A percentile compares a stretch with the other conserved stretches of the same genome.
Evolutionary conservation across 1,140 invertebrate genomes (phyloP).

Genomic region (Drosophila leontia): DNA sequence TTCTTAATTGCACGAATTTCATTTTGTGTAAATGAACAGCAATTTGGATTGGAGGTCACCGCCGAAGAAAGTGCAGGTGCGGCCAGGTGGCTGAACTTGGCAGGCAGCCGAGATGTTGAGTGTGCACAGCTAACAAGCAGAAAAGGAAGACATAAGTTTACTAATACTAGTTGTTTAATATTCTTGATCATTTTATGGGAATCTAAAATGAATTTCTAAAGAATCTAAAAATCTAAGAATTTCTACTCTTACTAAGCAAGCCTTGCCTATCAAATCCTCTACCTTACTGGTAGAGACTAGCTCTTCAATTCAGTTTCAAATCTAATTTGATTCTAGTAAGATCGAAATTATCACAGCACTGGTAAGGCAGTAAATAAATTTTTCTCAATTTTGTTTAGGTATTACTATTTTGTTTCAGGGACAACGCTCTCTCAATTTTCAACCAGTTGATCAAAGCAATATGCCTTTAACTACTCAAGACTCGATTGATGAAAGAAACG

Average conservation of each 20-base stretch:
- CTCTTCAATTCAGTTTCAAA: neutral
- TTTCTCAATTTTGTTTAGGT: neutral
- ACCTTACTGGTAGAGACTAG: accelerated
- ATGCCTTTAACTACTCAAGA: neutral
- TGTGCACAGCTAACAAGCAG: slow-evolving; percentile 8
- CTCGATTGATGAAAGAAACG: neutral
- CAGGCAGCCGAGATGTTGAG: neutral
- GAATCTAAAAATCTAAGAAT: neutral
- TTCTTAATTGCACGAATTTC: slow-evolving; percentile 82
- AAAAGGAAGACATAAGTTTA: neutral
- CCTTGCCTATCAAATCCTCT: neutral
- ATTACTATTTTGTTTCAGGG: neutral
- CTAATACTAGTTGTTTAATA: neutral
- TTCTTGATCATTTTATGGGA: neutral
- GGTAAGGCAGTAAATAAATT: neutral
- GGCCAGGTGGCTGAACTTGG: neutral
- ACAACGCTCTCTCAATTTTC: neutral
- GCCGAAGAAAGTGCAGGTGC: slow-evolving; percentile 47
- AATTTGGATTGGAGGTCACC: slow-evolving; percentile 69
- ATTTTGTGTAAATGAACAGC: slow-evolving; percentile 83
- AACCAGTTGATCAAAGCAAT: neutral
- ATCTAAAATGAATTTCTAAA: neutral
- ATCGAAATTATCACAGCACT: neutral
- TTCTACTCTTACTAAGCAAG: neutral
- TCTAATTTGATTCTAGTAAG: neutral